Base-by-base conservation (phyloP, 2,888 invertebrate genomes). In the Drosophila algonquin region DNA sequence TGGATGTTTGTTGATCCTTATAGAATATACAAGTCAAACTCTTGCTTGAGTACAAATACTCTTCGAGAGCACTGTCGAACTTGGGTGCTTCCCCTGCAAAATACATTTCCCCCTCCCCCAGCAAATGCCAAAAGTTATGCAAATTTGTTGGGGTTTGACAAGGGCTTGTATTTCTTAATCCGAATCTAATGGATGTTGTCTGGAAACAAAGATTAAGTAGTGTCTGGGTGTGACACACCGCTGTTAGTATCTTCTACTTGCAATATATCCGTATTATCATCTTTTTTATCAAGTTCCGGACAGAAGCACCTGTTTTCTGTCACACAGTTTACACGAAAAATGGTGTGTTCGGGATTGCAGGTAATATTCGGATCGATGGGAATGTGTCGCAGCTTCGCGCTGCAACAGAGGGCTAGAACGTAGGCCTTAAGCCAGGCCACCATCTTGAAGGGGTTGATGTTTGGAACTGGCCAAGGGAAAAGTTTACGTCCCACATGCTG, bases 281-380 rank as follows among this genome's bases (percentile, higher is more conserved):
- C 27, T 27, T 6, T 27, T 7, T 6, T 27, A 32, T 62, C 47
- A 16, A 24, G 24, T 35, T 54, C 35, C 35, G 35, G 35, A 18
- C 53, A 53, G 8, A 35, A 2, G 35, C 54, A 62, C n/a, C 61
- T 47, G 54, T 62, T 62, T n/a, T 32, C 46, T n/a, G 35, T 55
- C 2, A 16, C 27, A 54, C 61, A 61, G n/a, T 21, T 53, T 14
- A 21, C 46, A 7, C 32, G 24, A 44, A 27, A 54, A 12, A 47
- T 35, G 2, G 6, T 32, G 47, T 32, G 9, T 6, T 32, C 5
- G n/a, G 54, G 46, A 12, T 16, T 16, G 12, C 61, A 61, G 9
- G 35, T 5, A 10, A 40, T 10, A 1, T 1, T 14, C 27, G 1
- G 14, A 55, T 54, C 21, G 10, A 62, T 40, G n/a, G 47, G 18